Evolutionary conservation across 2,888 invertebrate genomes (phyloP).

Genomic region (Lycaena phlaeas): DNA sequence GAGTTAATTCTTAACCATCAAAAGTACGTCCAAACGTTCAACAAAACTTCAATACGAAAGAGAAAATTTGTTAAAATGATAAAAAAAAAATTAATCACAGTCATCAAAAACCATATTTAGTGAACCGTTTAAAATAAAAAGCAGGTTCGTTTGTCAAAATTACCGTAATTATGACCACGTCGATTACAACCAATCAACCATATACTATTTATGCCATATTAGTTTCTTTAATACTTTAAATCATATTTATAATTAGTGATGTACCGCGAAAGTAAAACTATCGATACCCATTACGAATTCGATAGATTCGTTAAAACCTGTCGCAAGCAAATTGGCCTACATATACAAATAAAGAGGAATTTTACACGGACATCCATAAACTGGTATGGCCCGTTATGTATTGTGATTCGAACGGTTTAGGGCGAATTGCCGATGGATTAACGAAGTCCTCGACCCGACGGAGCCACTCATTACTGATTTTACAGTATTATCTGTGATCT

Average conservation of each 20-base stretch:
- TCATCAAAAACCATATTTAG: slow-evolving; percentile 8
- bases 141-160: slow-evolving; percentile 2
- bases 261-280: slow-evolving; percentile 12
- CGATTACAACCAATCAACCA: slow-evolving; percentile 1
- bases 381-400: slow-evolving; percentile 48
- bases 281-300: no score
- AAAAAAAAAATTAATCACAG: no score
- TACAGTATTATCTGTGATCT: slow-evolving; percentile 5
- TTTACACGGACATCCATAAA: slow-evolving; percentile 46
- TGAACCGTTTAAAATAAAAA: neutral
- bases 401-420: slow-evolving; percentile 33
- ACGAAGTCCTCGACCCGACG: slow-evolving; percentile 10
- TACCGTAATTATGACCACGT: slow-evolving; percentile 1
- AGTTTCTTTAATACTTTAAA: no score
- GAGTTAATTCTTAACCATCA: no score
- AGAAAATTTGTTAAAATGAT: no score
- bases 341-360: slow-evolving; percentile 56
- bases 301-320: no score
- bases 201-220: slow-evolving; percentile 1
- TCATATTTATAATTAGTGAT: slow-evolving; percentile 8
- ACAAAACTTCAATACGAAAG: no score
- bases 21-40: no score
- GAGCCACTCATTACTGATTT: slow-evolving; percentile 1
- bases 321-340: slow-evolving; percentile 52
- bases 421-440: slow-evolving; percentile 21